Percentiles rank a stretch among this genome's conserved stretches.
phyloP scores from a whole-genome alignment of 2,888 invertebrate species.

The Prosapia bicincta region DNA sequence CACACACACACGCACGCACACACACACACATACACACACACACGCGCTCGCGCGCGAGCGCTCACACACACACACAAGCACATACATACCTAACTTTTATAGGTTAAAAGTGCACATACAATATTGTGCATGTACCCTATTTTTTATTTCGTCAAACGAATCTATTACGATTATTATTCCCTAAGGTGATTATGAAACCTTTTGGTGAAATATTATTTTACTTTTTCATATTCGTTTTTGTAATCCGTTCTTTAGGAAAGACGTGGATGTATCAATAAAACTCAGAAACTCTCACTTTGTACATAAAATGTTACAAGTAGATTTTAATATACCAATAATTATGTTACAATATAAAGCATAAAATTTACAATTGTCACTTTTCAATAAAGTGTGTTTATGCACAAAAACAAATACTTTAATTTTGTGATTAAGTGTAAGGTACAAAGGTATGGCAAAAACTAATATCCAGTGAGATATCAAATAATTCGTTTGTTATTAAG shows the following conservation, averaged over 20 bases:
- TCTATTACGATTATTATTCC: no score
- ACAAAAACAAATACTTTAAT: not conserved
- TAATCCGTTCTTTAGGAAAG: no score
- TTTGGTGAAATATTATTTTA: no score
- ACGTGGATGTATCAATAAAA: not conserved
- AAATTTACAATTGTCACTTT: not conserved
- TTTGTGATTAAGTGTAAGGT: not conserved
- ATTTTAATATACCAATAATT: slow-evolving; percentile 25
- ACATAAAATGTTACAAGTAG: slow-evolving; percentile 28
- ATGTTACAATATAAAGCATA: slow-evolving; percentile 29
- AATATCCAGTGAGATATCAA: not conserved
- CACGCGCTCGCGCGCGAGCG: not conserved
- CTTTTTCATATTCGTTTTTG: no score
- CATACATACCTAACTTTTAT: no score
- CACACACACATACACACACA: not conserved
- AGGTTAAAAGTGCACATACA: no score
- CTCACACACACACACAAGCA: no score
- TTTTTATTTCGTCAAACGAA: no score
- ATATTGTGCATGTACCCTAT: no score
- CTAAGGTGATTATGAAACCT: no score
- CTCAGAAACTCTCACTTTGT: not conserved
- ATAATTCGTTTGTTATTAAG: no score
- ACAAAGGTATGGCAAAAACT: not conserved
- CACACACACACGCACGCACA: not conserved
- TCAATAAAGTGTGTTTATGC: not conserved